These are phyloP conservation scores for Apeltes quadracus DNA, from an alignment of 2,113 vertebrate genomes.

Conservation along the genomic window DNA sequence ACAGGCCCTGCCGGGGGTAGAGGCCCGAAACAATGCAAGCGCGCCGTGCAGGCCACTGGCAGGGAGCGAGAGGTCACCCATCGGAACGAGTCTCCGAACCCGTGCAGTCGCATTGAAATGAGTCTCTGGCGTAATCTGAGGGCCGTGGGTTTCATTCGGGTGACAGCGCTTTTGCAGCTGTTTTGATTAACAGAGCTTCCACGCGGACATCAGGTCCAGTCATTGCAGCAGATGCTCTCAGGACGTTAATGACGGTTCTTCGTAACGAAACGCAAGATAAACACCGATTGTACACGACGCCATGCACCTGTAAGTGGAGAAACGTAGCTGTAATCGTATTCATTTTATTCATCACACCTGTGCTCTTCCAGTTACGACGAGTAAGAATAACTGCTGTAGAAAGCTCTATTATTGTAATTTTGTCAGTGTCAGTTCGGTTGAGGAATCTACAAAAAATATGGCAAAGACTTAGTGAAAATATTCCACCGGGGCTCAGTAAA, in stretches of 20 bases:
- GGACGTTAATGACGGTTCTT: too few species aligned
- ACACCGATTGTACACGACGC: neutral
- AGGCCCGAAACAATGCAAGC: neutral
- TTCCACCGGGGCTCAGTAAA: neutral
- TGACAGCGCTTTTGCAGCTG: neutral
- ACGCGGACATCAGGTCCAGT: too few species aligned
- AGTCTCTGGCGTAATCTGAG: neutral
- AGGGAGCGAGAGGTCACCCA: constrained; percentile 5
- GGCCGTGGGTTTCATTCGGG: neutral
- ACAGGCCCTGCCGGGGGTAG: constrained; percentile 14
- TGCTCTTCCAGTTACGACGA: neutral
- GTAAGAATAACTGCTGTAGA: neutral
- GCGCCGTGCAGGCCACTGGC: neutral
- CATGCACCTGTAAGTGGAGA: neutral
- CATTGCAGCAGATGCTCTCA: too few species aligned
- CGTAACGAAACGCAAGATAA: too few species aligned
- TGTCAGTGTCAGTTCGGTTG: neutral
- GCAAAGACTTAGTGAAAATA: neutral
- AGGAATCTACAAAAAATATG: neutral
- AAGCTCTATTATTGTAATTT: neutral
- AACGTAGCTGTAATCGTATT: neutral
- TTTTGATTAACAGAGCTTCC: neutral
- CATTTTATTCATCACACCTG: neutral
- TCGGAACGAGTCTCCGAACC: neutral
- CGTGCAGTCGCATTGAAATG: neutral